Percentiles rank a stretch among this genome's conserved stretches.
phyloP scores from a whole-genome alignment of 2,888 invertebrate genomes.

The Athrips mouffetella region DNA sequence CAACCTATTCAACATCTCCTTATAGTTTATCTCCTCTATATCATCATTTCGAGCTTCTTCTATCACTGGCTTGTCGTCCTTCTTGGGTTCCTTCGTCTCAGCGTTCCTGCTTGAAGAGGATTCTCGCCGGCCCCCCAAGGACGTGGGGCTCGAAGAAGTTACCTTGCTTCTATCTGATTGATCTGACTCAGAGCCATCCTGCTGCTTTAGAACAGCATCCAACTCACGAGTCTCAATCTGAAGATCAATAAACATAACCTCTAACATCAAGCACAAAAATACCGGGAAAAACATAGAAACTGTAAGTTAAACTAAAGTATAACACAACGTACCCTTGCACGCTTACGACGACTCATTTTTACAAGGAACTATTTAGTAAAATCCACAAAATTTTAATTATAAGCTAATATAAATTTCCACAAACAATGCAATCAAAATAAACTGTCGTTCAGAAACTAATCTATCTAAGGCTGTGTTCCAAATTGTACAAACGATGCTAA shows the following conservation, averaged over 20 bases:
- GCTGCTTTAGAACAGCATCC: conserved; percentile 81
- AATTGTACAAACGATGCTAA: too few species aligned
- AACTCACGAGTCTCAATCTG: conserved; percentile 77
- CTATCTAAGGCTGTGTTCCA: too few species aligned
- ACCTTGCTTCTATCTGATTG: conserved; percentile 80
- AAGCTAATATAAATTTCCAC: conserved; percentile 7
- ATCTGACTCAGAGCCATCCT: conserved; percentile 81
- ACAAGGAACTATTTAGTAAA: conserved; percentile 3
- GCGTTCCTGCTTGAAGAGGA: conserved; percentile 71
- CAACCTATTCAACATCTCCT: conserved; percentile 68
- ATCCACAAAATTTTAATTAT: background rate
- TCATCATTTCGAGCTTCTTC: conserved; percentile 81
- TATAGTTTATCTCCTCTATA: conserved; percentile 79
- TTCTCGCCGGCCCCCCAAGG: conserved; percentile 68
- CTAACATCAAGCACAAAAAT: conserved; percentile 5
- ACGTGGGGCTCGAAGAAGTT: conserved; percentile 77
- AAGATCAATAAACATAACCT: conserved; percentile 80
- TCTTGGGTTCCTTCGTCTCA: conserved; percentile 63
- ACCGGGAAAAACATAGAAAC: background rate
- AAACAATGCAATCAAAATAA: conserved; percentile 11
- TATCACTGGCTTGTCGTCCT: conserved; percentile 64
- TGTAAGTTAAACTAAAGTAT: conserved; percentile 17
- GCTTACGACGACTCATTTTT: conserved; percentile 80
- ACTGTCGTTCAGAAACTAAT: too few species aligned
- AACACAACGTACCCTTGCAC: conserved; percentile 62